Percentiles rank a stretch among this genome's conserved stretches.
These are phyloP conservation scores for Metellina segmentata DNA, from an alignment of 2,888 invertebrate species.

Conservation along the genomic window DNA sequence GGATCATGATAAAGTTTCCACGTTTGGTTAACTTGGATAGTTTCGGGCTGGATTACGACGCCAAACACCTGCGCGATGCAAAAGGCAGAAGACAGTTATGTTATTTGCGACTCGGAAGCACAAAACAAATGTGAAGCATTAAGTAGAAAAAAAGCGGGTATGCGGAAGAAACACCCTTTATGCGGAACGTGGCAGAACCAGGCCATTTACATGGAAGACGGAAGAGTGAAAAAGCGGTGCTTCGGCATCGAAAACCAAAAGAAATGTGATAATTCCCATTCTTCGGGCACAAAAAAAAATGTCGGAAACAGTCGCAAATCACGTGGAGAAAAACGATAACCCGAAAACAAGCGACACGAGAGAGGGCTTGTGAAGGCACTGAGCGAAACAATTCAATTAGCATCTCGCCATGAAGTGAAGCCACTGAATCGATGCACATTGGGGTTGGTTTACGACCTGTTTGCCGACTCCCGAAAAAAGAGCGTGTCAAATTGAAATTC, in stretches of 20 bases:
- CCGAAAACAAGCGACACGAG: background rate
- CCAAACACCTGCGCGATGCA: too few species aligned
- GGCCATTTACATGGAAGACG: background rate
- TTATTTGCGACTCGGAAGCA: too few species aligned
- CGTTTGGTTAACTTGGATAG: too few species aligned
- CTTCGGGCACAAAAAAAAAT: background rate
- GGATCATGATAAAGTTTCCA: too few species aligned
- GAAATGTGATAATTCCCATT: background rate
- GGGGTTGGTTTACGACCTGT: constrained; percentile 7
- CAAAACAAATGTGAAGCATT: too few species aligned
- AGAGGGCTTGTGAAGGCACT: background rate
- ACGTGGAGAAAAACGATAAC: background rate
- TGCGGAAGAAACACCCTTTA: background rate
- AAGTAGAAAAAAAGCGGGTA: background rate
- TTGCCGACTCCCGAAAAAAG: background rate
- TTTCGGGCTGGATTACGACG: too few species aligned
- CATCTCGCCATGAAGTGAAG: background rate
- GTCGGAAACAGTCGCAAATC: background rate
- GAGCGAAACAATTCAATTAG: constrained; percentile 27
- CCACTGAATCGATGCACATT: background rate
- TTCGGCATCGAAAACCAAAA: background rate
- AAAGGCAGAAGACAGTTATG: too few species aligned
- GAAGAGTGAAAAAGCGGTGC: background rate
- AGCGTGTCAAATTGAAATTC: background rate
- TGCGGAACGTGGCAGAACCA: background rate